Percentiles rank a stretch among this genome's conserved stretches.
Conservation (phyloP, 2,113 vertebrate genomes). For the Rhinolophus ferrumequinum region DNA sequence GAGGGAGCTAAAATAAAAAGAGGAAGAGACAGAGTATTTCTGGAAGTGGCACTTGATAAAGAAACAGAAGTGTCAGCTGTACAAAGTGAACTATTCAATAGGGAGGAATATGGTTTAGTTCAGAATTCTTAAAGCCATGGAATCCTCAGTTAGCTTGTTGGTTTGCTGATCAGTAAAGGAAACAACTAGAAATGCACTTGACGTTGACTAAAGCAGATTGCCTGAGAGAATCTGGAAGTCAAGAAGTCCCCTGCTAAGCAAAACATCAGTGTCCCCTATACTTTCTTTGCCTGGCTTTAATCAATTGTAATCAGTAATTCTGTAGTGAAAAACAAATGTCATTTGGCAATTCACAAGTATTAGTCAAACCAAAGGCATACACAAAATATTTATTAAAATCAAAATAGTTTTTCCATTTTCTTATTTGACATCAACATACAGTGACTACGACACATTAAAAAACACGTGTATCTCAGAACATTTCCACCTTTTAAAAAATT, state of each 20-base stretch:
- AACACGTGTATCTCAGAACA: background rate
- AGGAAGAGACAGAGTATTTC: background rate
- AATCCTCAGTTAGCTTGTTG: background rate
- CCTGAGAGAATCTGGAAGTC: background rate
- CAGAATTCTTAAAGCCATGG: background rate
- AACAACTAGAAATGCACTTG: background rate
- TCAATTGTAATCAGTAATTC: constrained; percentile 9
- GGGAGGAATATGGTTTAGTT: background rate
- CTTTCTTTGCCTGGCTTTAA: background rate
- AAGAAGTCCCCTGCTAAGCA: background rate
- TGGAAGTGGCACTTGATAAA: background rate
- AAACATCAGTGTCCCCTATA: background rate
- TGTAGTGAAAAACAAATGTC: background rate
- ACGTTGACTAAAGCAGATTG: constrained; percentile 28
- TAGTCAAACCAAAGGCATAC: background rate
- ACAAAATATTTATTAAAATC: background rate
- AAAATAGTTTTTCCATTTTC: constrained; percentile 10
- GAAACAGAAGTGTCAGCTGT: background rate
- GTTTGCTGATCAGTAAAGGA: background rate
- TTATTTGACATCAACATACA: background rate
- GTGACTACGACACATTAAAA: background rate
- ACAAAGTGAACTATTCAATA: background rate
- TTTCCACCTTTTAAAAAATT: background rate
- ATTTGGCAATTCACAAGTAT: background rate
- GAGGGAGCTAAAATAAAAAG: constrained; percentile 49